Conservation (phyloP, 2,888 invertebrate genomes). For the Amphipoea lucens region DNA sequence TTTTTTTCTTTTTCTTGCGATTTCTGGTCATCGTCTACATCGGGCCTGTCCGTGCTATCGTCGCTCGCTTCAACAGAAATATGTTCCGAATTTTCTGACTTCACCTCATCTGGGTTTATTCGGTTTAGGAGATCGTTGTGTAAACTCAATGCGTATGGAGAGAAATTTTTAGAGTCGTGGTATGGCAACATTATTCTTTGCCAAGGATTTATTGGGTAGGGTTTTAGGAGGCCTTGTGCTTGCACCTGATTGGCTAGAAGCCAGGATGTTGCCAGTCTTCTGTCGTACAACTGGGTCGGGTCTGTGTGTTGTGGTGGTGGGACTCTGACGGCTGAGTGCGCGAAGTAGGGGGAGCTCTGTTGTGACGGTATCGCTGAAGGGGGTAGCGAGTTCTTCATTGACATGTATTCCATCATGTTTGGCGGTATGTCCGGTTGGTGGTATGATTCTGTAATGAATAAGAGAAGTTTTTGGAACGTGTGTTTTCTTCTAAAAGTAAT, state of each 20-base stretch:
- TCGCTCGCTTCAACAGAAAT: conserved; percentile 91
- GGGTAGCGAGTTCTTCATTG: conserved; percentile 80
- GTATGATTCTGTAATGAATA: conserved; percentile 82
- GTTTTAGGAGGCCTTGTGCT: conserved; percentile 87
- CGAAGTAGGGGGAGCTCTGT: conserved; percentile 84
- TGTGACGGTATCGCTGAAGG: conserved; percentile 76
- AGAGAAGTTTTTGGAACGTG: neutral
- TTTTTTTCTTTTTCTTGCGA: conserved; percentile 89
- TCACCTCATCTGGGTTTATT: conserved; percentile 84
- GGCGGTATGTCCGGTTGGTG: conserved; percentile 82
- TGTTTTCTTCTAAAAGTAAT: too few relatives aligned
- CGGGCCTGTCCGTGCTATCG: conserved; percentile 90
- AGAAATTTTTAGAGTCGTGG: conserved; percentile 81
- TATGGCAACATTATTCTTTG: conserved; percentile 91
- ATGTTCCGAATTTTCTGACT: conserved; percentile 85
- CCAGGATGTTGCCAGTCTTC: conserved; percentile 89
- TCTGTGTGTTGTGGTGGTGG: conserved; percentile 82
- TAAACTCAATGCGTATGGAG: conserved; percentile 82
- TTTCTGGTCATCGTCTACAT: conserved; percentile 82
- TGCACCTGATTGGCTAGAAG: conserved; percentile 89
- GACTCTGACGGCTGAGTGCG: conserved; percentile 83
- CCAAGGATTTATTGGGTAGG: conserved; percentile 90
- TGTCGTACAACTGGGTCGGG: conserved; percentile 82
- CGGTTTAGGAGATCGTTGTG: conserved; percentile 83
- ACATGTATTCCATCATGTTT: conserved; percentile 87